These are phyloP conservation scores for Parotia lawesii DNA, from an alignment of 2,113 vertebrate genomes.

Conservation along the genomic window DNA sequence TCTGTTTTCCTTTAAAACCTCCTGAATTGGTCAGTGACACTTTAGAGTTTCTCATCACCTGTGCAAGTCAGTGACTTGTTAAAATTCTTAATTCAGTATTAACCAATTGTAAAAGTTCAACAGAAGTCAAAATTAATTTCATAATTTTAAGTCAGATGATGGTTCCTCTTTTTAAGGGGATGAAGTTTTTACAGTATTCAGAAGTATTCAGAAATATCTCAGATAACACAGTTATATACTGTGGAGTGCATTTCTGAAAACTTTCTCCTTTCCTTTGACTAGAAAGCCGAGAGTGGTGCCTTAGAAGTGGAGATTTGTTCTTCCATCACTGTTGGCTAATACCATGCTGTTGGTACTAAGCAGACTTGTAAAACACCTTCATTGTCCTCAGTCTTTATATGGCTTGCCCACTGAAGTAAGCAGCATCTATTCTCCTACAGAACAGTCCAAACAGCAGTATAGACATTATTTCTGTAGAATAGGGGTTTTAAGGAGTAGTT, in stretches of 20 bases:
- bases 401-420: constrained; percentile 34
- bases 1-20: neutral
- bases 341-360: neutral
- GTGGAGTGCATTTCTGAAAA: constrained; percentile 3
- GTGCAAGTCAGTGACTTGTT: neutral
- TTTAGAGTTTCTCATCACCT: neutral
- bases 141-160: neutral
- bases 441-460: neutral
- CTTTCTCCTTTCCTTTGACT: constrained; percentile 19
- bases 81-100: neutral
- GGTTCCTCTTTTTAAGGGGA: neutral
- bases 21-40: neutral
- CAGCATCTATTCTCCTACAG: constrained; percentile 14
- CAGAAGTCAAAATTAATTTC: neutral
- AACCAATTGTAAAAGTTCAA: neutral
- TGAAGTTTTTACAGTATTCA: neutral
- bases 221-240: neutral
- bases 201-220: constrained; percentile 27
- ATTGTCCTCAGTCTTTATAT: constrained; percentile 39
- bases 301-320: neutral
- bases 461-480: neutral
- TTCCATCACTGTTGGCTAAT: neutral
- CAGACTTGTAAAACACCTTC: constrained; percentile 39
- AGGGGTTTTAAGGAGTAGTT: neutral
- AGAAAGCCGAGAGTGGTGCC: neutral